These are phyloP conservation scores for Ostrea denselamellosa DNA, from an alignment of 1,140 invertebrate species.

Conservation along the genomic window DNA sequence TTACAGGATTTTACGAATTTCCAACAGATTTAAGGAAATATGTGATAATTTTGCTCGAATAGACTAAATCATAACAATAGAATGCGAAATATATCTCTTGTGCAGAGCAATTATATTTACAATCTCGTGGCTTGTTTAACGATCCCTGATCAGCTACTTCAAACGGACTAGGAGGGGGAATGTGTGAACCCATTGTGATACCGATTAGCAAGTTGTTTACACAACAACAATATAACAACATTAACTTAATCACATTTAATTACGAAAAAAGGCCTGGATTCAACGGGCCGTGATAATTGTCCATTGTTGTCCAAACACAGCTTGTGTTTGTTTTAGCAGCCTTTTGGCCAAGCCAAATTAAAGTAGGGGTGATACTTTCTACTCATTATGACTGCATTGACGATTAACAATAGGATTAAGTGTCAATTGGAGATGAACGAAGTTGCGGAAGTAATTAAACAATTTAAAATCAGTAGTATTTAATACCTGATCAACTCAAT, in stretches of 20 bases:
- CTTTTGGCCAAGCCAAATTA: conserved; percentile 34
- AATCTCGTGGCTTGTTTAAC: conserved; percentile 27
- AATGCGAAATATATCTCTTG: neutral
- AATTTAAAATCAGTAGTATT: conserved; percentile 33
- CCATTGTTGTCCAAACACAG: conserved; percentile 13
- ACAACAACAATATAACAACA: conserved; percentile 3
- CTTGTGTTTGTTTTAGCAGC: conserved; percentile 44
- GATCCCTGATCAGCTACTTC: conserved; percentile 17
- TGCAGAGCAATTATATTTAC: conserved; percentile 3
- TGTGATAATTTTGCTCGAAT: conserved; percentile 8
- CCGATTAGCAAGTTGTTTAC: conserved; percentile 39
- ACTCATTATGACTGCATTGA: conserved; percentile 27
- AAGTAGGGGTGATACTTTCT: conserved; percentile 23
- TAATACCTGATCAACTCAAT: neutral
- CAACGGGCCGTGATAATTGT: conserved; percentile 14
- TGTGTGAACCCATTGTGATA: conserved; percentile 30
- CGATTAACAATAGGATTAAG: conserved; percentile 16
- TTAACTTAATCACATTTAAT: conserved; percentile 14
- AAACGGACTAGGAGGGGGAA: neutral
- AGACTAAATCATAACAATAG: neutral
- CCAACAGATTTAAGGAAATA: neutral
- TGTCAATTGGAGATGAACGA: conserved; percentile 31
- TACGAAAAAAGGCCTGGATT: neutral
- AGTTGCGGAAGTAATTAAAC: conserved; percentile 31
- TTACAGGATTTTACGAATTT: conserved; percentile 16